phyloP scores from a whole-genome alignment of 2,888 invertebrate genomes.

The Lasius fuliginosus region DNA sequence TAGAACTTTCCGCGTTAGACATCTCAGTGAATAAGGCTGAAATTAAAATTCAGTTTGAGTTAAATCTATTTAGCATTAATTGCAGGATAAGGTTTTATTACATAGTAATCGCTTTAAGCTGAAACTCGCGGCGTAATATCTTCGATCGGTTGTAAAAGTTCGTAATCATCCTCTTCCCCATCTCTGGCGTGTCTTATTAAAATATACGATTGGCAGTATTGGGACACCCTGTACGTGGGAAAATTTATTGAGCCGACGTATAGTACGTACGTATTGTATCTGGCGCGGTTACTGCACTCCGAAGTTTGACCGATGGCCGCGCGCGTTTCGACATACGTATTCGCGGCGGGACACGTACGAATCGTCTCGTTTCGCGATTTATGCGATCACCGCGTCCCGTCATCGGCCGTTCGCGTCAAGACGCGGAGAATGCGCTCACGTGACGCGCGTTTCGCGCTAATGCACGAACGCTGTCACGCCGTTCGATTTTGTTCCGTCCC shows the following conservation, averaged over 20 bases:
- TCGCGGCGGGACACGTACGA: slow-evolving; percentile 61
- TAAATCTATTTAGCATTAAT: slow-evolving; percentile 7
- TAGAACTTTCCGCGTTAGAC: slow-evolving; percentile 11
- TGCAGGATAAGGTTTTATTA: slow-evolving; percentile 23
- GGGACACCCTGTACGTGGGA: slow-evolving; percentile 11
- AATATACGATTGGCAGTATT: background rate
- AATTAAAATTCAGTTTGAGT: slow-evolving; percentile 16
- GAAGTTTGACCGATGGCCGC: slow-evolving; percentile 57
- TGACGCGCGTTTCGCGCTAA: slow-evolving; percentile 33
- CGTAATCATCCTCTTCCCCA: background rate
- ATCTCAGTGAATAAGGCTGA: slow-evolving; percentile 4
- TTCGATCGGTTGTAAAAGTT: background rate
- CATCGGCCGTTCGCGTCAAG: slow-evolving; percentile 41
- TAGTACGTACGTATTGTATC: slow-evolving; percentile 38
- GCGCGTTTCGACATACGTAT: slow-evolving; percentile 52
- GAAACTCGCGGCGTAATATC: background rate
- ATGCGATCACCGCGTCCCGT: slow-evolving; percentile 62
- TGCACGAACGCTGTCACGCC: slow-evolving; percentile 44
- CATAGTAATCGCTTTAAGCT: background rate
- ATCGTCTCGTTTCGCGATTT: slow-evolving; percentile 70
- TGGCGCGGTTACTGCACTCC: slow-evolving; percentile 37
- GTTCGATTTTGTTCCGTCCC: slow-evolving; percentile 24
- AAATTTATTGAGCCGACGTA: slow-evolving; percentile 55
- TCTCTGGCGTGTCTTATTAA: slow-evolving; percentile 14
- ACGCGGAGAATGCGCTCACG: slow-evolving; percentile 26